Evolutionary conservation across 2,113 vertebrate genomes (phyloP).

Genomic region (Semnornis frantzii): DNA sequence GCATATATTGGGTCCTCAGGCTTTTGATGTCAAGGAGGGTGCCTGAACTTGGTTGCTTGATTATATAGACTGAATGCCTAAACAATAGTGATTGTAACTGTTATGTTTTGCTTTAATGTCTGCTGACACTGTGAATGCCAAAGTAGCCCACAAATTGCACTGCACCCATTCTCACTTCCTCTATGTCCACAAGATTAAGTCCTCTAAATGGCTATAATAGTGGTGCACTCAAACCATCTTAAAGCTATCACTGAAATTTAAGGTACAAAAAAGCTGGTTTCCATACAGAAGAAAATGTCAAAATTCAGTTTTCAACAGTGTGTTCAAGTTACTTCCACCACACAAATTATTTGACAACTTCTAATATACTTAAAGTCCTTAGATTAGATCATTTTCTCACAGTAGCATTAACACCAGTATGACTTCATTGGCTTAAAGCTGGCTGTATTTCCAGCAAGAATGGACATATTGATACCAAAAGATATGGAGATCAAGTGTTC

Average conservation of each 20-base stretch:
- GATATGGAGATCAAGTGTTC: background rate
- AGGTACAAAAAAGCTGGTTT: background rate
- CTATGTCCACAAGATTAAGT: background rate
- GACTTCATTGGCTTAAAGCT: background rate
- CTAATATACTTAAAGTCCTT: background rate
- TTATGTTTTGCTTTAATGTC: background rate
- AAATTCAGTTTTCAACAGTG: background rate
- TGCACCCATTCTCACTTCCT: background rate
- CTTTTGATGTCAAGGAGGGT: background rate
- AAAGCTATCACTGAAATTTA: background rate
- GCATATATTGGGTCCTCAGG: background rate
- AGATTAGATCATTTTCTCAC: background rate
- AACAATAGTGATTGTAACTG: background rate
- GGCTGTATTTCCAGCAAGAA: background rate
- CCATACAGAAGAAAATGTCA: background rate
- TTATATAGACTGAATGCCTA: background rate
- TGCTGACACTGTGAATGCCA: background rate
- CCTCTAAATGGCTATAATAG: background rate
- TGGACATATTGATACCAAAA: background rate
- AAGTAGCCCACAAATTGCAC: background rate
- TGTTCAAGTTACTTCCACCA: background rate
- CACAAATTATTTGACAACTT: background rate
- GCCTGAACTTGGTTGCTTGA: background rate
- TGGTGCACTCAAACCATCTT: background rate
- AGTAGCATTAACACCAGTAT: background rate